Base-by-base conservation (phyloP, 2,797 vertebrate species). In the Taenioides sp. region DNA sequence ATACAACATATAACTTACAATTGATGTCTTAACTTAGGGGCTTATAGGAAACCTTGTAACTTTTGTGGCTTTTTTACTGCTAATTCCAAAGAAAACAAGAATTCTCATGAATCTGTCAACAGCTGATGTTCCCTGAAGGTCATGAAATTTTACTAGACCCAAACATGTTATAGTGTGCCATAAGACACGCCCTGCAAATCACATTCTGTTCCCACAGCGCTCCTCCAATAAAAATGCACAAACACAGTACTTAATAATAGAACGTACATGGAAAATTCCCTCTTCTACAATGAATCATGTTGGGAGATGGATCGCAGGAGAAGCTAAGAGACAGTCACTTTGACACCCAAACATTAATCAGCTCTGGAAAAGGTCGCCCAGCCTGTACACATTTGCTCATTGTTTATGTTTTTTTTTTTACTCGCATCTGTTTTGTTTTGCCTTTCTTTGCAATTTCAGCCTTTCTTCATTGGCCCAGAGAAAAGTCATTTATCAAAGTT, bases 191-290 rank as follows among this genome's bases (percentile, higher is more conserved):
- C 74, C 64, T 47, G 58, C 67, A 85, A 84, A 83, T 70, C 73
- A 82, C 69, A 79, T 82, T 87, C 84, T 64, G 68, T 84, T 83
- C 34, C 34, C 85, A 76, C 70, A 78, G 79, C 74, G 69, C 81
- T 80, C 76, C 75, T 82, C 43, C 31, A 67, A 86, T 72, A 89
- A 84, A 88, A 87, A 89, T 75, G 75, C 78, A 87, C 70, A 2
- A 70, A 84, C 73, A 75, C 84, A 79, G 70, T 78, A 78, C 67
- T 82, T 80, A 84, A 86, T 61, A 34, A 61, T 20, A 88, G 86
- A 77, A 80, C 81, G 76, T 79, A 83, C 73, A 85, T 65, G 77
- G 71, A 82, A 72, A 81, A 74, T 75, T 77, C 31, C 50, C 82
- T 87, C 87, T 50, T 76, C 78, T 85, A 87, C 69, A 69, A 78